Base-by-base conservation (phyloP, 2,888 invertebrate species). In the Erebia aethiops region DNA sequence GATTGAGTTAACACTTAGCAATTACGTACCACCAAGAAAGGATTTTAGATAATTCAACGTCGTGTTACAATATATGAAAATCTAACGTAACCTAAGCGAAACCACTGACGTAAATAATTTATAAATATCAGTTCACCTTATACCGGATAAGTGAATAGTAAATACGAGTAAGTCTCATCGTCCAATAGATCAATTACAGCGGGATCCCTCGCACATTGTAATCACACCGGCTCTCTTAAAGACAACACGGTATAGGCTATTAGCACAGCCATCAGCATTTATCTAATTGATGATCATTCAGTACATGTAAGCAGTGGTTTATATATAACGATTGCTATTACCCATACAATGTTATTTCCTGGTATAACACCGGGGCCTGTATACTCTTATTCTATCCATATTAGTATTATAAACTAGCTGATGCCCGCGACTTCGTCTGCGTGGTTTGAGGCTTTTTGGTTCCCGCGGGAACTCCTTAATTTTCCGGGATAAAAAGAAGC, bases 161-260 rank as follows among this genome's bases (percentile, higher is more conserved):
- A 61, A 43, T 46, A 46, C 13, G 46, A 46, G 46, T 13, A 61
- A 43, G 61, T 5, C 18, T 18, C 3, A 61, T 43, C 43, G 41
- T 43, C 18, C 43, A 11, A 11, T n/a, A 43, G 43, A 43, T 61
- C 61, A 43, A 61, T 61, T 61, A 61, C 61, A 16, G 13, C 13
- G 35, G 41, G 41, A 41, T 41, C 58, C 58, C 61, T 43, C 61
- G 18, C 67, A 58, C 67, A 57, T 58, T 67, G 67, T 67, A 61
- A 61, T 61, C 46, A 61, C 43, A 18, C 16, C 43, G 16, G 18
- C 13, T 11, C 18, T n/a, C 43, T 16, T 58, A 61, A 18, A 7
- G 61, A 61, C 61, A 46, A 61, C 61, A 61, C 5, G 43, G 61
- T 18, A 46, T 7, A 13, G 61, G 10, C 61, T 18, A 61, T 61